Base-by-base conservation (phyloP, 2,113 vertebrate species). In the Hylia prasina region DNA sequence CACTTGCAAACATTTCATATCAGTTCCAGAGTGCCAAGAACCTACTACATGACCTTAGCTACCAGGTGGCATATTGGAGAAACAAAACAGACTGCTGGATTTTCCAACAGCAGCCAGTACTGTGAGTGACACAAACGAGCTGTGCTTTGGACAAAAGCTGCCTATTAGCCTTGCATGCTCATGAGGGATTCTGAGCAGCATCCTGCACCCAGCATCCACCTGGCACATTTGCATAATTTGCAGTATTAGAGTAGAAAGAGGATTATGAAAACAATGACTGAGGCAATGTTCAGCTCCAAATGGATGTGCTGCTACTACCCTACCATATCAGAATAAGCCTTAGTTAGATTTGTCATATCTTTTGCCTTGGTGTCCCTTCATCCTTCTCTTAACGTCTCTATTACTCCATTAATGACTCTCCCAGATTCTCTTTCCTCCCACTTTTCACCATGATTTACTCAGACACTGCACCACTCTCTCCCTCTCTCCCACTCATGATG, bases 181-280 rank as follows among this genome's bases (percentile, higher is more conserved):
- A 48, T 71, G 82, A 68, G 18, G 44, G 53, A 77, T 92, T 92
- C 82, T 86, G 82, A 75, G 39, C 37, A 77, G 82, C 76, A 48
- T 53, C 66, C 75, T 90, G 88, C 88, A 93, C 79, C 88, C 93
- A 86, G 87, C 79, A 93, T 77, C 42, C 90, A 94, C 79, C 92
- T 96, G 92, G 47, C 7, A 31, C 3, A 93, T 94, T 88, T 91
- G 85, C 93, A 90, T 93, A 92, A 95, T 78, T 64, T 75, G 79
- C 76, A 95, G 79, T 48, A 82, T 61, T 89, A 66, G 25, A 87
- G 25, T 48, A 87, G 90, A 92, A 92, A 89, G 22, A 81, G 31
- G n/a, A 78, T 93, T 83, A 89, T 28, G 35, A 78, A 90, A 89
- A 89, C 69, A 96, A 73, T 73, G 69, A 87, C 69, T 82, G 88